Conservation (phyloP, 2,888 invertebrate species). For the Callosobruchus maculatus region DNA sequence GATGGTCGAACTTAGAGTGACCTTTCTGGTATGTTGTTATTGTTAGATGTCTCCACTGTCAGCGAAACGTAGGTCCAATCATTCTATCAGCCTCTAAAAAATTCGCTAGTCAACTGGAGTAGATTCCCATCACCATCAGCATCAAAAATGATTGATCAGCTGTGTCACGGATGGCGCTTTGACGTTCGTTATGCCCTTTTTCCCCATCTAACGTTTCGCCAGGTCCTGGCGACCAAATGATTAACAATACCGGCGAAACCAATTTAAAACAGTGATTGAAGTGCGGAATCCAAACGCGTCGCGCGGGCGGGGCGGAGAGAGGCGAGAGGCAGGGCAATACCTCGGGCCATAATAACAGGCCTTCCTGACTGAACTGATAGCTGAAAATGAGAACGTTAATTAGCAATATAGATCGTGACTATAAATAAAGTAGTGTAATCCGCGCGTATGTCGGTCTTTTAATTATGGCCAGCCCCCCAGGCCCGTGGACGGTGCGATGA, state of each 20-base stretch:
- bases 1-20: too few relatives aligned
- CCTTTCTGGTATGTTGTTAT: too few relatives aligned
- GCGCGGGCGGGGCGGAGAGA: not conserved
- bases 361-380: conserved; percentile 41
- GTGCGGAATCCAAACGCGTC: not conserved
- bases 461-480: conserved; percentile 43
- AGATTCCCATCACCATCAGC: not conserved
- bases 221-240: not conserved
- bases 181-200: not conserved
- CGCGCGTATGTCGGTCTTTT: conserved; percentile 45
- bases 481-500: not conserved
- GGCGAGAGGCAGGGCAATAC: not conserved
- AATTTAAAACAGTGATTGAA: not conserved
- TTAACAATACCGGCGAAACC: not conserved
- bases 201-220: not conserved
- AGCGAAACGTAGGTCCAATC: too few relatives aligned
- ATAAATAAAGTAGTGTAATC: conserved; percentile 49
- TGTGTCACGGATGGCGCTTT: not conserved
- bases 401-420: conserved; percentile 51
- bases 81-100: too few relatives aligned
- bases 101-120: not conserved
- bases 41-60: too few relatives aligned
- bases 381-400: conserved; percentile 48
- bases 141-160: not conserved
- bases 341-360: conserved; percentile 30